Evolutionary conservation across 2,888 invertebrate genomes (phyloP).

Genomic region (Drosophila mayaguana): DNA sequence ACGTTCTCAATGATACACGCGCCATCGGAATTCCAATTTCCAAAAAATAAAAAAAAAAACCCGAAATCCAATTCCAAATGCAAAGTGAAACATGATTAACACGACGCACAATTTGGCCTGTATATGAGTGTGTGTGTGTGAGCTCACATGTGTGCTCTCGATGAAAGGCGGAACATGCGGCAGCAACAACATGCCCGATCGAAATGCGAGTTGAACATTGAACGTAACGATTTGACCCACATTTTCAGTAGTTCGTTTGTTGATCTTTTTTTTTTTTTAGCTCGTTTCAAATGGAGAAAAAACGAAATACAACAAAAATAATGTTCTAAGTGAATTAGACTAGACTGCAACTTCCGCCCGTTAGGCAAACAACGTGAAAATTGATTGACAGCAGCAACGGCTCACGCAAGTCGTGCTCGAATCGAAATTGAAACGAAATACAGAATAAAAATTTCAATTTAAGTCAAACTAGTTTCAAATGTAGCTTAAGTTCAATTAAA

Average conservation of each 20-base stretch:
- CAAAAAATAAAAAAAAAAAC: conserved; percentile 16
- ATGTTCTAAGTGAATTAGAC: conserved; percentile 55
- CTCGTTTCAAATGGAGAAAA: conserved; percentile 16
- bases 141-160: conserved; percentile 29
- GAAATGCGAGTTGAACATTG: conserved; percentile 46
- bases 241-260: conserved; percentile 46
- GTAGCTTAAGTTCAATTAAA: neutral
- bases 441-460: conserved; percentile 7
- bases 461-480: neutral
- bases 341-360: conserved; percentile 68
- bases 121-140: conserved; percentile 20
- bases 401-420: conserved; percentile 45
- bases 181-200: conserved; percentile 28
- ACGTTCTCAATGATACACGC: conserved; percentile 64
- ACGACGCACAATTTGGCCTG: conserved; percentile 71
- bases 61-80: conserved; percentile 65
- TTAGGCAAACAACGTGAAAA: conserved; percentile 48
- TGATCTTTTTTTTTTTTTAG: conserved; percentile 24
- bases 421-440: conserved; percentile 26
- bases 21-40: conserved; percentile 46
- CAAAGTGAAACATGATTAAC: conserved; percentile 80
- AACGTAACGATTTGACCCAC: conserved; percentile 70
- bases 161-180: conserved; percentile 59
- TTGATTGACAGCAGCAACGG: conserved; percentile 65
- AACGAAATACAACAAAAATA: conserved; percentile 2